Conservation (phyloP, 2,888 invertebrate genomes). For the Brenthis hecate region DNA sequence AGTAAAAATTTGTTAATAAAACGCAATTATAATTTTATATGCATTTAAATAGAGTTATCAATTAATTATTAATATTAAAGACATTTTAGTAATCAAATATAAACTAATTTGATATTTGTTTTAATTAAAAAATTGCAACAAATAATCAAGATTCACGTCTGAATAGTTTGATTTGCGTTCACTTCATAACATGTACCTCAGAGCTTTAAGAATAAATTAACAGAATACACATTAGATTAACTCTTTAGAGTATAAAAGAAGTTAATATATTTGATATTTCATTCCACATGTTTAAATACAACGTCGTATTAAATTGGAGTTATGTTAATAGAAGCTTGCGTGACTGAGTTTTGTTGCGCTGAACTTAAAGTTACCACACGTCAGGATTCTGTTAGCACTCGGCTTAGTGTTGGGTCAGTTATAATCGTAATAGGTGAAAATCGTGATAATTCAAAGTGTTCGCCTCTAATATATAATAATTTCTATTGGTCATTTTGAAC, state of each 20-base stretch:
- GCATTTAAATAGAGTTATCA: neutral
- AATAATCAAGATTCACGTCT: conserved; percentile 1
- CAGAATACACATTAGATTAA: conserved; percentile 15
- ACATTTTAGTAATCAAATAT: neutral
- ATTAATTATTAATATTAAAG: no score
- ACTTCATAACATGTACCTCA: neutral
- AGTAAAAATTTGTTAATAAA: no score
- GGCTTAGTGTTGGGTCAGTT: conserved; percentile 8
- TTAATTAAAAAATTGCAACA: conserved; percentile 12
- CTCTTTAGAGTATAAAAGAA: conserved; percentile 19
- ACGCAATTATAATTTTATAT: neutral
- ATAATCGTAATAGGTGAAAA: conserved; percentile 7
- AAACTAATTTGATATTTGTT: conserved; percentile 5
- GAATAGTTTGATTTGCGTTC: conserved; percentile 2
- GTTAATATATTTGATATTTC: conserved; percentile 30
- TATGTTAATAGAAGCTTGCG: conserved; percentile 32
- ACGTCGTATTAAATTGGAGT: conserved; percentile 27
- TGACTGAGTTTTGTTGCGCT: conserved; percentile 34
- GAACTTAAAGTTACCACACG: conserved; percentile 23
- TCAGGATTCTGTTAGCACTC: conserved; percentile 11
- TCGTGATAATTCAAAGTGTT: conserved; percentile 10
- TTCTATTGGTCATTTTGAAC: neutral
- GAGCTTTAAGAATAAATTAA: conserved; percentile 7
- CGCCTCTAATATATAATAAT: neutral
- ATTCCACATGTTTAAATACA: conserved; percentile 21